These are phyloP conservation scores for Cataglyphis cursor DNA, from an alignment of 2,888 invertebrate genomes.

Conservation along the genomic window DNA sequence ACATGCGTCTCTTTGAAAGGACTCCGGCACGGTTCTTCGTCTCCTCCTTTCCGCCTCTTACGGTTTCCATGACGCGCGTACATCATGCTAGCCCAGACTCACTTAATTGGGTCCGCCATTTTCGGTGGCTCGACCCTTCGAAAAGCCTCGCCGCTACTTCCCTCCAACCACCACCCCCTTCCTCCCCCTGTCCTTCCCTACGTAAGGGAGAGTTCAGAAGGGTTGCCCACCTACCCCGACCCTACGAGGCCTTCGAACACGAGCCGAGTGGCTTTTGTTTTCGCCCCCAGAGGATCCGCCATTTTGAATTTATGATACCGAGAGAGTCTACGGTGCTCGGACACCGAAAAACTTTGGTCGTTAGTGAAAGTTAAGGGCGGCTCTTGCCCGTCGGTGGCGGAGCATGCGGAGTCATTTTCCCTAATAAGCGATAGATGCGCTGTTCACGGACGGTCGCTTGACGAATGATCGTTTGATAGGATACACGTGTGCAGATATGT, in stretches of 20 bases:
- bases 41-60: slow-evolving; percentile 65
- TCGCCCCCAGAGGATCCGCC: slow-evolving; percentile 85
- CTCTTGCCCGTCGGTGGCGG: slow-evolving; percentile 60
- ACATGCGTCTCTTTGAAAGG: slow-evolving; percentile 60
- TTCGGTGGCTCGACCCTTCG: slow-evolving; percentile 83
- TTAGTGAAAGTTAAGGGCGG: slow-evolving; percentile 82
- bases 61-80: slow-evolving; percentile 73
- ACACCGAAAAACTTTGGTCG: slow-evolving; percentile 86
- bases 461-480: slow-evolving; percentile 25
- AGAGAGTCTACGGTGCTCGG: slow-evolving; percentile 80
- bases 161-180: slow-evolving; percentile 64
- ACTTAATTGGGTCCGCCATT: slow-evolving; percentile 87
- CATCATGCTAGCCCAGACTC: slow-evolving; percentile 80
- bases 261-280: slow-evolving; percentile 86
- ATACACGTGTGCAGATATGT: background rate
- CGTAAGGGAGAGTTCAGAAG: slow-evolving; percentile 80
- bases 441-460: slow-evolving; percentile 56
- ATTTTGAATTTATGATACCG: slow-evolving; percentile 86
- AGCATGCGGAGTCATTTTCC: slow-evolving; percentile 76
- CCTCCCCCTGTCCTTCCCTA: slow-evolving; percentile 60
- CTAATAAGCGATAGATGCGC: slow-evolving; percentile 67
- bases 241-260: slow-evolving; percentile 75
- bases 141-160: slow-evolving; percentile 75
- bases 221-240: slow-evolving; percentile 81
- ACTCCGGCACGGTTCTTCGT: slow-evolving; percentile 70